These are phyloP conservation scores for Lottia scabra DNA, from an alignment of 2,888 invertebrate species.

Conservation along the genomic window DNA sequence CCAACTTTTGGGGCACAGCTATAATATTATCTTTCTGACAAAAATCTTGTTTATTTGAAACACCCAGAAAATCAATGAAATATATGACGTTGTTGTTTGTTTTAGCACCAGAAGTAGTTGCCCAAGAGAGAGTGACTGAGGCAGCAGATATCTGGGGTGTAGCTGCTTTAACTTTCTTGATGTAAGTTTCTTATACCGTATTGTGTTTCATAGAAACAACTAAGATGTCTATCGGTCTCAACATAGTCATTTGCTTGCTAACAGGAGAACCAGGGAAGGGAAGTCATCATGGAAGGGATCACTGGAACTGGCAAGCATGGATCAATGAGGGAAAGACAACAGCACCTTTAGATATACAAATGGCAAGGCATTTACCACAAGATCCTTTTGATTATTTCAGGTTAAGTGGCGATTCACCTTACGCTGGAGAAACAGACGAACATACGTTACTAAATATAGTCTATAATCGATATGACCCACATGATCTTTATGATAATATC, in stretches of 20 bases:
- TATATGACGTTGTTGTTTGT: not conserved
- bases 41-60: no score
- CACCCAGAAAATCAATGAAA: no score
- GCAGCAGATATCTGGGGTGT: conserved; percentile 93
- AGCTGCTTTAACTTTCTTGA: conserved; percentile 89
- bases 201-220: not conserved
- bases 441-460: conserved; percentile 89
- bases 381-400: conserved; percentile 53
- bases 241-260: no score
- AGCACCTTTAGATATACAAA: no score
- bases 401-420: conserved; percentile 92
- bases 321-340: no score
- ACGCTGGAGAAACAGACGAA: conserved; percentile 82
- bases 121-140: conserved; percentile 81
- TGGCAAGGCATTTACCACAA: not conserved
- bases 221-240: no score
- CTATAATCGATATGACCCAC: conserved; percentile 92
- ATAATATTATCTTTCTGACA: no score
- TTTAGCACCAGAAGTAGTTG: conserved; percentile 87
- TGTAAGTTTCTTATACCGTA: conserved; percentile 71
- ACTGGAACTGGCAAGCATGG: no score
- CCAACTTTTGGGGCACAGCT: no score
- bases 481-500: conserved; percentile 92
- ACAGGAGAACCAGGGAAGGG: no score
- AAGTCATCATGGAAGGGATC: no score